Evolutionary conservation across 1,140 invertebrate genomes (phyloP), one percentile per base, ranked within the genome.

Genomic region (Pseudomyrmex cubaensis): DNA sequence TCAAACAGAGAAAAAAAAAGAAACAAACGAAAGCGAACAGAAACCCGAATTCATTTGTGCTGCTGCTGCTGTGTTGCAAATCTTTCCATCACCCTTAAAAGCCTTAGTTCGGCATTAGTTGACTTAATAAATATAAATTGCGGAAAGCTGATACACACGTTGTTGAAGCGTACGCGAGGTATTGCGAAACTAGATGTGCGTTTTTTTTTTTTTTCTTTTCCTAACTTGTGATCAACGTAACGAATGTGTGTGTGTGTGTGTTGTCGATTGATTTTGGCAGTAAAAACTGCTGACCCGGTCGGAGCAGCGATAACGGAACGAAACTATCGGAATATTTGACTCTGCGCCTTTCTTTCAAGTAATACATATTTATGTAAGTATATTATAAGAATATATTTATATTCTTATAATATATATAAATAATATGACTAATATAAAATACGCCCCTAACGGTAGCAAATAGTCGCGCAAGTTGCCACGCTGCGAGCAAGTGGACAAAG

Each of bases 31-130:
- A 50, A 56, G 56, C 46, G 35, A 35, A 35, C 35, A 35, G 35
- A 35, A 35, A 35, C 46, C 15, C 61, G n/a, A 56, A 67, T 67
- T 50, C 2, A 17, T 35, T 35, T 78, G 15, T 48, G 35, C 52
- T 78, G 22, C 13, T 35, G 35, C 35, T 35, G 35, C 35, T 35
- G 35, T 56, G 44, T 52, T 52, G 50, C 50, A 25, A 66, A 44
- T 78, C 54, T 59, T 48, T 78, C 76, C 76, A 59, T 59, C 76
- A 78, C 76, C 76, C 35, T 35, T 35, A 35, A 78, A 78, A 78
- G 76, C 76, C 76, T 70, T 78, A 50, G 8, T 70, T 48, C 10
- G 76, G 66, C 76, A 76, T 76, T 76, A 76, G 63, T 76, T 64
- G n/a, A 62, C 35, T 76, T 25, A 52, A 52, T 22, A 44, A 69